Conservation (phyloP, 2,797 vertebrate species). For the Botia almorhae region DNA sequence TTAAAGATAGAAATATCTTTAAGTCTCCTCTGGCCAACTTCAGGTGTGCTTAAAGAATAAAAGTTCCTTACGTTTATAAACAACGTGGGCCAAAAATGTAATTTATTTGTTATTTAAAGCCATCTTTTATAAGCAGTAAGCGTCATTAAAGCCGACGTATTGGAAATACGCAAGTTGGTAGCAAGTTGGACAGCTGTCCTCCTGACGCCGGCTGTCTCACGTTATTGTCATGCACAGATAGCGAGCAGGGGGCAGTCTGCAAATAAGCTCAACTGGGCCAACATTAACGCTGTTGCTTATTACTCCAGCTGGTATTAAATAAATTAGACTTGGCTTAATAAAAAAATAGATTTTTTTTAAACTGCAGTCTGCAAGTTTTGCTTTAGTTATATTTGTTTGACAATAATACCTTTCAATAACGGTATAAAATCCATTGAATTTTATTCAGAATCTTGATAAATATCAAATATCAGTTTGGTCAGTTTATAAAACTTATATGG, state of each 20-base stretch:
- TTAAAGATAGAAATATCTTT: neutral
- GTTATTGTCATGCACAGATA: conserved; percentile 43
- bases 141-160: no score
- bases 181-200: conserved; percentile 57
- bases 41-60: neutral
- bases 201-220: conserved; percentile 52
- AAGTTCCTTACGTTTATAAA: neutral
- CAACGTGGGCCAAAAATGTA: neutral
- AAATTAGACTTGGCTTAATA: neutral
- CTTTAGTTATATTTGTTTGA: neutral
- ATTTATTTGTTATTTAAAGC: neutral
- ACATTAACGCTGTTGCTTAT: conserved; percentile 11
- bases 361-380: no score
- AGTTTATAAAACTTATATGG: neutral
- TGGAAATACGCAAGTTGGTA: no score
- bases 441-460: neutral
- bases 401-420: no score
- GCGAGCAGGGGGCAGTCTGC: conserved; percentile 18
- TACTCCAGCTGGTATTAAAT: neutral
- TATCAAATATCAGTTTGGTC: neutral
- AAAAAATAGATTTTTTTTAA: no score
- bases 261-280: conserved; percentile 25
- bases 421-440: no score
- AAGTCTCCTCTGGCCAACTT: neutral
- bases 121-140: neutral